These are phyloP conservation scores for Eulemur mongoz DNA, from an alignment of 2,797 vertebrate genomes.

Conservation along the genomic window DNA sequence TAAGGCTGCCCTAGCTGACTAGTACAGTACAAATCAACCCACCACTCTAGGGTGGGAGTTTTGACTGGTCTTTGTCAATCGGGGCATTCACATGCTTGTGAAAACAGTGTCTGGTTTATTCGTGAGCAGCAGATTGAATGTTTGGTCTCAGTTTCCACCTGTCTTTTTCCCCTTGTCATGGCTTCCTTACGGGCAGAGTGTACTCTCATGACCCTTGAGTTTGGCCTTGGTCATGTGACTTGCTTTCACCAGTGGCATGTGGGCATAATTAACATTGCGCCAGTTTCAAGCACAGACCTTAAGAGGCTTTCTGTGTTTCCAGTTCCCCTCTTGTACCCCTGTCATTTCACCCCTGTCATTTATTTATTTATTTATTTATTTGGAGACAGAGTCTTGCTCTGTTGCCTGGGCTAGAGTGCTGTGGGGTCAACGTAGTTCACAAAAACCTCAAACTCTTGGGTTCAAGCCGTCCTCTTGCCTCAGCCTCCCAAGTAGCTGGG, in stretches of 20 bases:
- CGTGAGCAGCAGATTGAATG: not conserved
- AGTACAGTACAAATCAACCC: not conserved
- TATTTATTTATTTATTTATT: too few species aligned
- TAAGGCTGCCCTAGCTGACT: not conserved
- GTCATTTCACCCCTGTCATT: too few species aligned
- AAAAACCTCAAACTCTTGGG: too few species aligned
- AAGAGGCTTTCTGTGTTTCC: not conserved
- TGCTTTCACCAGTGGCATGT: not conserved
- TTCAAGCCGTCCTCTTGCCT: too few species aligned
- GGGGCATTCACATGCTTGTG: not conserved
- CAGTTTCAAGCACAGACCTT: not conserved
- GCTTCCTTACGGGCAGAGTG: not conserved
- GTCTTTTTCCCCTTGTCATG: not conserved
- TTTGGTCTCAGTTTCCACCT: not conserved
- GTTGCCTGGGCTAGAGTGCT: too few species aligned
- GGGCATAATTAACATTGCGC: not conserved
- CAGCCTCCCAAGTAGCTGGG: too few species aligned
- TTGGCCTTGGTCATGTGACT: not conserved
- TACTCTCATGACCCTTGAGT: not conserved
- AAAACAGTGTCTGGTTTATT: not conserved
- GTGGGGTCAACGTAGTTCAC: too few species aligned
- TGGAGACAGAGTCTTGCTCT: too few species aligned
- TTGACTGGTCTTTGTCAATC: not conserved
- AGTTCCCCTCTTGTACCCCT: not conserved
- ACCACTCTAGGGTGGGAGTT: not conserved